Conservation (phyloP, 2,888 invertebrate genomes). For the Microplitis deprimator region DNA sequence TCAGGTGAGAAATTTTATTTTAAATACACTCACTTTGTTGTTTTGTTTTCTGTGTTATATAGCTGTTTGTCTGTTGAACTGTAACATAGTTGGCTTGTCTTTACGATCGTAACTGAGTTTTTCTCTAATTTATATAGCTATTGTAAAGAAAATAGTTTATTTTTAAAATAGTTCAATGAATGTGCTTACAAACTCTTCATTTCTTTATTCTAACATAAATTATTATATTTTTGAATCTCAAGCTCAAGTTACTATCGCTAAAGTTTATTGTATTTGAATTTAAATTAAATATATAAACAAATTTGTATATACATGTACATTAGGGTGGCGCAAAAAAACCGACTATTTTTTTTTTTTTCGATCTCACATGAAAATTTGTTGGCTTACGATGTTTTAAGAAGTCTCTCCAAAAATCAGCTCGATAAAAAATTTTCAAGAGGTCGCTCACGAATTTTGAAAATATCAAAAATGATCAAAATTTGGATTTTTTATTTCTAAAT, state of each 20-base stretch:
- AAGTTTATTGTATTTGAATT: constrained; percentile 4
- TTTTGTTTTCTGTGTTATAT: constrained; percentile 38
- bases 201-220: background rate
- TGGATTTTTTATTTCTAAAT: too few relatives aligned
- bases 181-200: background rate
- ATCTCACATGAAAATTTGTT: too few relatives aligned
- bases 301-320: background rate
- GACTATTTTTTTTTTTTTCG: too few relatives aligned
- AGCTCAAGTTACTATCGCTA: constrained; percentile 8
- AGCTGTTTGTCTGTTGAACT: constrained; percentile 6
- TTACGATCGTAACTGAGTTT: constrained; percentile 7
- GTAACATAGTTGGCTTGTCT: constrained; percentile 24
- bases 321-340: too few relatives aligned
- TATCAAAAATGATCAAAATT: too few relatives aligned
- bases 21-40: constrained; percentile 12
- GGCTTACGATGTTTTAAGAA: too few relatives aligned
- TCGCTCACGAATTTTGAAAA: too few relatives aligned
- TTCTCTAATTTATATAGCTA: background rate
- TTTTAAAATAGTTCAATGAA: background rate
- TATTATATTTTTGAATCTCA: background rate
- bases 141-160: background rate
- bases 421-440: too few relatives aligned
- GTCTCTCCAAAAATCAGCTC: too few relatives aligned
- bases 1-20: constrained; percentile 59
- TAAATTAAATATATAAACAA: background rate